Conservation (phyloP, 1,140 invertebrate species). For the Drosophila littoralis region DNA sequence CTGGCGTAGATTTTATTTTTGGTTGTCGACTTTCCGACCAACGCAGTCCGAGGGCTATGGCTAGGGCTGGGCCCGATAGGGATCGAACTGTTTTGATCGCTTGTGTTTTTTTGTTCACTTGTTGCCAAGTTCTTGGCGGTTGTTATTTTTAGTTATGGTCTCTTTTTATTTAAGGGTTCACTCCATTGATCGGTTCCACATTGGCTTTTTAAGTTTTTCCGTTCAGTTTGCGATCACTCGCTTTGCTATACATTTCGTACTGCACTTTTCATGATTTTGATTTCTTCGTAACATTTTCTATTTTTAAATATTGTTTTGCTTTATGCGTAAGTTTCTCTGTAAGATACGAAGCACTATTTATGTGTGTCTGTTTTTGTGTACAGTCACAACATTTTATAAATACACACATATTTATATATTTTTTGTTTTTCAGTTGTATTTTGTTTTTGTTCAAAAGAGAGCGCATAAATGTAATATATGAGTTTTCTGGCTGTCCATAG, state of each 20-base stretch:
- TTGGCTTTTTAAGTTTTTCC: constrained; percentile 38
- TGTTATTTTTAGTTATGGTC: constrained; percentile 33
- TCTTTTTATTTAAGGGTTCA: constrained; percentile 61
- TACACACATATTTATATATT: constrained; percentile 33
- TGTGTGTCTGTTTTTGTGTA: constrained; percentile 35
- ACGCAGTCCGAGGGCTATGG: constrained; percentile 47
- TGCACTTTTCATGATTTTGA: constrained; percentile 71
- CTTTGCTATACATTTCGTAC: constrained; percentile 34
- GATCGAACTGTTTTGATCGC: not conserved
- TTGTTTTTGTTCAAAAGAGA: constrained; percentile 42
- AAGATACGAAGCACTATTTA: constrained; percentile 36
- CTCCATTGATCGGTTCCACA: constrained; percentile 74
- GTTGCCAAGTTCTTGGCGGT: constrained; percentile 56
- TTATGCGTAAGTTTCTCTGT: constrained; percentile 66
- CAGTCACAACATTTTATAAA: constrained; percentile 63
- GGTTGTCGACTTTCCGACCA: constrained; percentile 61
- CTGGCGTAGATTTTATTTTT: constrained; percentile 57
- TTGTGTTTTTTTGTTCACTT: constrained; percentile 35
- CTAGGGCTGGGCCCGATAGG: not conserved
- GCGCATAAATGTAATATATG: constrained; percentile 79
- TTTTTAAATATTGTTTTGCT: constrained; percentile 76
- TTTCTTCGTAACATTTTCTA: constrained; percentile 60
- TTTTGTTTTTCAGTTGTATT: constrained; percentile 27
- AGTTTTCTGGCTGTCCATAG: constrained; percentile 65
- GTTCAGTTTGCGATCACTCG: constrained; percentile 22